These are phyloP conservation scores for Tursiops truncatus DNA, from an alignment of 2,113 vertebrate species.

Conservation along the genomic window DNA sequence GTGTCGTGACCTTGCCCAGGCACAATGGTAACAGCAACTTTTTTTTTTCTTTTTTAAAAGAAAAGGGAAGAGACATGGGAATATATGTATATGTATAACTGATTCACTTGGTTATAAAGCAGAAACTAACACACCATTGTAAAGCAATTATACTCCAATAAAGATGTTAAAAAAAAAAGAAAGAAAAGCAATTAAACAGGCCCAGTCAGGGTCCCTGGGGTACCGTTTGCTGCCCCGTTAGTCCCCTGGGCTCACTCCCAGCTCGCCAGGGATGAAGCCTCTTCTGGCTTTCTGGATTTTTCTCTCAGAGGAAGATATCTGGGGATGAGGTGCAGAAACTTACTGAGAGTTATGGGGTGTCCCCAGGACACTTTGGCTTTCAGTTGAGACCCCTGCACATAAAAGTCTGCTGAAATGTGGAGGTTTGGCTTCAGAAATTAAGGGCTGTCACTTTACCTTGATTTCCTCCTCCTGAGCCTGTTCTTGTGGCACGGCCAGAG, in stretches of 20 bases:
- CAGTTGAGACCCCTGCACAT: slow-evolving; percentile 4
- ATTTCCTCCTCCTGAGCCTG: slow-evolving; percentile 19
- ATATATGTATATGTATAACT: too few species aligned
- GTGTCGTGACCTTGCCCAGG: neutral
- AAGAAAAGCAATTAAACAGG: neutral
- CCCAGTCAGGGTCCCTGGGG: neutral
- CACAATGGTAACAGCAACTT: neutral
- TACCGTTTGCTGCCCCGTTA: neutral
- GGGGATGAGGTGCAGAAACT: neutral
- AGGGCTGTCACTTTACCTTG: slow-evolving; percentile 45
- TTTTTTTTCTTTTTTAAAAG: neutral
- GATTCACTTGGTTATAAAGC: too few species aligned
- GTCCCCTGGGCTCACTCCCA: neutral
- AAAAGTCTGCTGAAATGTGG: neutral
- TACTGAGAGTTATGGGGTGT: neutral
- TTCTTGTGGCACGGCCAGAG: neutral
- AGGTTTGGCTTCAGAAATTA: slow-evolving; percentile 53
- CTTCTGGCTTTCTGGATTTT: neutral
- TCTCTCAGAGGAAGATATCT: neutral
- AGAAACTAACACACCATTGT: too few species aligned
- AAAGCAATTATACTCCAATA: too few species aligned
- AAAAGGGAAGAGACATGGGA: too few species aligned
- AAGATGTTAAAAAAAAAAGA: neutral
- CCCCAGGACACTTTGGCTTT: neutral
- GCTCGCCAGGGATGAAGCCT: neutral